These are phyloP conservation scores for Aspidiotus destructor DNA, from an alignment of 2,888 invertebrate species.

Conservation along the genomic window DNA sequence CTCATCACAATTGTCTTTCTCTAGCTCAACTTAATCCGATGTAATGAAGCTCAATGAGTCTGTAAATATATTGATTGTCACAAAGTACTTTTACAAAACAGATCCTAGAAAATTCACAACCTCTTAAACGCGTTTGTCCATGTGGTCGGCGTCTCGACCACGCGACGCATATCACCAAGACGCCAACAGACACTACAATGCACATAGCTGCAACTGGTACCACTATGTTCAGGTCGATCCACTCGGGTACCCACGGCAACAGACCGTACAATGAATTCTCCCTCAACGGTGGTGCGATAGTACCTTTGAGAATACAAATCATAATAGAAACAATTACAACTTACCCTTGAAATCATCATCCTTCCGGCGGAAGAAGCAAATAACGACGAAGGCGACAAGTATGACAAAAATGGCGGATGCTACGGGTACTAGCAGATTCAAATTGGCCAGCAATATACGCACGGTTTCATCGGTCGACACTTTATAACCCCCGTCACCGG, in stretches of 20 bases:
- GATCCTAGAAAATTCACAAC: constrained; percentile 41
- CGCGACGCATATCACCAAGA: constrained; percentile 82
- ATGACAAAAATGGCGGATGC: constrained; percentile 85
- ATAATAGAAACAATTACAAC: constrained; percentile 37
- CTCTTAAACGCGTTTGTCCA: constrained; percentile 64
- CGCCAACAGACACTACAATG: constrained; percentile 80
- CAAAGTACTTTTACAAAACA: too few relatives aligned
- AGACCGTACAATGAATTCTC: constrained; percentile 47
- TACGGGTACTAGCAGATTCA: constrained; percentile 88
- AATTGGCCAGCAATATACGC: constrained; percentile 77
- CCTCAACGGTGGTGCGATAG: constrained; percentile 61
- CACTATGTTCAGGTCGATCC: constrained; percentile 82
- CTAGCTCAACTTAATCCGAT: too few relatives aligned
- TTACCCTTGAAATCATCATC: constrained; percentile 77
- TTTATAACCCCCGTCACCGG: constrained; percentile 46
- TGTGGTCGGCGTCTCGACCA: constrained; percentile 63
- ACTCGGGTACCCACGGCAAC: constrained; percentile 70
- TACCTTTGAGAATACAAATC: constrained; percentile 50
- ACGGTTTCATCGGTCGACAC: constrained; percentile 62
- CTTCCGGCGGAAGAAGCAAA: constrained; percentile 80
- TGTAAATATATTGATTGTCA: too few relatives aligned
- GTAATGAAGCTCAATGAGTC: too few relatives aligned
- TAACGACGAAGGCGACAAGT: constrained; percentile 84
- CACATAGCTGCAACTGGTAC: constrained; percentile 83
- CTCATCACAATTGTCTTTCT: too few relatives aligned